phyloP scores from a whole-genome alignment of 1,140 invertebrate genomes.

The Penaeus indicus region DNA sequence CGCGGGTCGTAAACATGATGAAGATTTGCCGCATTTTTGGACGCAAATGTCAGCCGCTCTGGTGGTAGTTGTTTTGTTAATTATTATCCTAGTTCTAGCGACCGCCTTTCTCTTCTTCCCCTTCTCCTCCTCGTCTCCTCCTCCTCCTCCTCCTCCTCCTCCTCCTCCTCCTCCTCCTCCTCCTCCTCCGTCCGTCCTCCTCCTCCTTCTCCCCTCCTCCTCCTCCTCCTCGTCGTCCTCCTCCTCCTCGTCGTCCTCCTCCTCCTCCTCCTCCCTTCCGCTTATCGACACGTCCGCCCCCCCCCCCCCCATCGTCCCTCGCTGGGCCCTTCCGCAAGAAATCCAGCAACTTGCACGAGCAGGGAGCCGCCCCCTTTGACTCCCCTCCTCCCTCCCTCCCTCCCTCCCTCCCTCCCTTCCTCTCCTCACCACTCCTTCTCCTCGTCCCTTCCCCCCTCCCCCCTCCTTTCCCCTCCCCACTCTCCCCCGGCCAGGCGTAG shows the following conservation, averaged over 20 bases:
- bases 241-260: not conserved
- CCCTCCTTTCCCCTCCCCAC: not conserved
- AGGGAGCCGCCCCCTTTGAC: not conserved
- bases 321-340: not conserved
- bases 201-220: not conserved
- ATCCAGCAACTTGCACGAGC: not conserved
- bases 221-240: not conserved
- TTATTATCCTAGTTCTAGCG: too few relatives aligned
- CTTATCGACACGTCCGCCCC: not conserved
- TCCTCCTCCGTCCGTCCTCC: not conserved
- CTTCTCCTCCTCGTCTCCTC: not conserved
- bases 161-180: not conserved
- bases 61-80: too few relatives aligned
- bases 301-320: not conserved
- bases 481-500: too few relatives aligned
- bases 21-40: too few relatives aligned
- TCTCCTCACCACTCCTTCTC: not conserved
- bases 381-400: not conserved
- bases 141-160: not conserved
- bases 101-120: not conserved
- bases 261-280: not conserved
- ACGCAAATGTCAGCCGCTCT: too few relatives aligned
- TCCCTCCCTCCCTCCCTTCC: not conserved
- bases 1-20: too few relatives aligned
- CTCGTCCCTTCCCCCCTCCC: not conserved